Conservation (phyloP, 2,797 vertebrate species). For the Tauraco hartlaubi region DNA sequence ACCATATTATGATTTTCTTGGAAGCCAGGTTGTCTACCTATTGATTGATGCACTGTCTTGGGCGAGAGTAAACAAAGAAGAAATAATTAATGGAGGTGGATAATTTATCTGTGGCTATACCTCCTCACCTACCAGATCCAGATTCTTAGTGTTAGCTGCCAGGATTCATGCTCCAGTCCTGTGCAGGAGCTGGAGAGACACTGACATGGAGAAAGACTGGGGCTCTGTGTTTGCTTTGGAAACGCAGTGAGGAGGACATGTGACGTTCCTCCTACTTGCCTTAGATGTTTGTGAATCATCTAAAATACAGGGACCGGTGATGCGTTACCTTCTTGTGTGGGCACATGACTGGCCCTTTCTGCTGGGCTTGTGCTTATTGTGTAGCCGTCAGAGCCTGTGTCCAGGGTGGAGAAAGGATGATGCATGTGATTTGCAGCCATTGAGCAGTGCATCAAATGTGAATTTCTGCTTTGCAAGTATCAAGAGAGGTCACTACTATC, state of each 20-base stretch:
- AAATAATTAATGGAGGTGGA: neutral
- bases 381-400: neutral
- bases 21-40: neutral
- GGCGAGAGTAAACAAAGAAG: neutral
- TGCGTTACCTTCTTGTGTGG: fast-evolving
- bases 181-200: neutral
- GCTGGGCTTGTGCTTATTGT: neutral
- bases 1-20: neutral
- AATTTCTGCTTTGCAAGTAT: neutral
- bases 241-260: neutral
- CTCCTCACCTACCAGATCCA: neutral
- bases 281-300: neutral
- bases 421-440: neutral
- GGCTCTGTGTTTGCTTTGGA: neutral
- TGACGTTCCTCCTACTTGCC: neutral
- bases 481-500: neutral
- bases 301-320: neutral
- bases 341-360: fast-evolving
- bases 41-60: neutral
- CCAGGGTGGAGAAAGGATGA: neutral
- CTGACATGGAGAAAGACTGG: fast-evolving
- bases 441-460: neutral
- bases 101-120: neutral
- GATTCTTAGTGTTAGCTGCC: neutral
- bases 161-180: neutral